phyloP scores from a whole-genome alignment of 2,113 vertebrate genomes.

The Lamprologus ornatipinnis region DNA sequence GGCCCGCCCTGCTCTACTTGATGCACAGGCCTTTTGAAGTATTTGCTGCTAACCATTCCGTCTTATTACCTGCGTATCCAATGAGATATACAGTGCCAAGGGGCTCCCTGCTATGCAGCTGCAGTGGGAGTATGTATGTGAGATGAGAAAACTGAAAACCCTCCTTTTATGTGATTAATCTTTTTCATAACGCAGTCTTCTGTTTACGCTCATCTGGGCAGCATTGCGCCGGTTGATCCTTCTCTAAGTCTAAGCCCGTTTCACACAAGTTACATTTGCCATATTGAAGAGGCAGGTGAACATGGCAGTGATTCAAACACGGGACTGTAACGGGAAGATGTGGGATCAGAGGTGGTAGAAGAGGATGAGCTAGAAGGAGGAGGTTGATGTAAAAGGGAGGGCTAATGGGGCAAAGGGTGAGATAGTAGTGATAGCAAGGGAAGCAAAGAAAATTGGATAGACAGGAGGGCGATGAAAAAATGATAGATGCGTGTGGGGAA shows the following conservation, averaged over 20 bases:
- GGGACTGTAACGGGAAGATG: background rate
- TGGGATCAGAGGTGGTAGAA: background rate
- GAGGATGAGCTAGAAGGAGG: background rate
- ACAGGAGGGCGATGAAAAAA: background rate
- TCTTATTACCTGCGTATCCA: slow-evolving; percentile 46
- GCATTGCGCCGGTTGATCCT: background rate
- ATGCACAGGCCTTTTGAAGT: slow-evolving; percentile 42
- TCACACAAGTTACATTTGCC: slow-evolving; percentile 13
- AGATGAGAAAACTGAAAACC: background rate
- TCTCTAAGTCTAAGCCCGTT: background rate
- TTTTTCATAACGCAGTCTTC: slow-evolving; percentile 20
- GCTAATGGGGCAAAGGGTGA: background rate
- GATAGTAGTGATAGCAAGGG: background rate
- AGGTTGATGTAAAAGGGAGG: background rate
- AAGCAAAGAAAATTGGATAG: background rate
- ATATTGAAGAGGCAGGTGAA: background rate
- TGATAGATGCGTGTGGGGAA: background rate
- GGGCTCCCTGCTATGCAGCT: background rate
- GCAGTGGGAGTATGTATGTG: background rate
- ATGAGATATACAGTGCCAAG: background rate
- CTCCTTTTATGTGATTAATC: slow-evolving; percentile 38
- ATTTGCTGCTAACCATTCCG: slow-evolving; percentile 21
- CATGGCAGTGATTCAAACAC: background rate
- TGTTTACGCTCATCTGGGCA: background rate
- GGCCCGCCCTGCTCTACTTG: background rate